Evolutionary conservation across 2,113 vertebrate genomes (phyloP).

Genomic region (Boulengeromyrus knoepffleri): DNA sequence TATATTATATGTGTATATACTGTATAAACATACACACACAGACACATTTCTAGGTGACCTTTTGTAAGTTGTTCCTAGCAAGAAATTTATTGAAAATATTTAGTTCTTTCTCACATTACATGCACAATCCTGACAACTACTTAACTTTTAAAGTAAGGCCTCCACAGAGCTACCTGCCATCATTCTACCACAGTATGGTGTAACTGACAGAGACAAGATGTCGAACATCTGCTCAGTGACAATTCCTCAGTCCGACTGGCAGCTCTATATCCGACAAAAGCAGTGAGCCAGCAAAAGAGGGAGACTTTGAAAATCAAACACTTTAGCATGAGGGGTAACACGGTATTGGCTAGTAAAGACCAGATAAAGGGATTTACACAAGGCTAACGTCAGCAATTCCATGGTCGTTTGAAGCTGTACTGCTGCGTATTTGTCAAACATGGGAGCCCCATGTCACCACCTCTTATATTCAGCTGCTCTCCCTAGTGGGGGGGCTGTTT

Average conservation of each 20-base stretch:
- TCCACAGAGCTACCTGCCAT: not conserved
- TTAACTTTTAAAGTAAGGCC: not conserved
- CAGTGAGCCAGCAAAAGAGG: not conserved
- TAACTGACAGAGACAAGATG: slow-evolving; percentile 16
- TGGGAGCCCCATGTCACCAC: not conserved
- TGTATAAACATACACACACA: not conserved
- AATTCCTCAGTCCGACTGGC: not conserved
- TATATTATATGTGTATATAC: not conserved
- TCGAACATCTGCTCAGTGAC: slow-evolving; percentile 10
- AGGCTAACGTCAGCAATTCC: not conserved
- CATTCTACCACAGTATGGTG: not conserved
- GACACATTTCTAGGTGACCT: not conserved
- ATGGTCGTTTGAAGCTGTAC: not conserved
- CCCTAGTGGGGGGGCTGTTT: too few relatives aligned
- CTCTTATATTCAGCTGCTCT: not conserved
- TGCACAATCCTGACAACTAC: not conserved
- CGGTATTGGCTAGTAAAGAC: not conserved
- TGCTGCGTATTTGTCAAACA: not conserved
- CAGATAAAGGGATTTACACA: not conserved
- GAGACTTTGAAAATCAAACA: not conserved
- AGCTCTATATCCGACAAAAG: slow-evolving; percentile 1
- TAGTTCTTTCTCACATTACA: not conserved
- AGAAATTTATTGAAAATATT: not conserved
- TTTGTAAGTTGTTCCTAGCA: not conserved
- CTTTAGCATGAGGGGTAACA: not conserved